Evolutionary conservation across 1,140 invertebrate genomes (phyloP), one percentile per base, ranked within the genome.

Genomic region (Calliphora vicina): DNA sequence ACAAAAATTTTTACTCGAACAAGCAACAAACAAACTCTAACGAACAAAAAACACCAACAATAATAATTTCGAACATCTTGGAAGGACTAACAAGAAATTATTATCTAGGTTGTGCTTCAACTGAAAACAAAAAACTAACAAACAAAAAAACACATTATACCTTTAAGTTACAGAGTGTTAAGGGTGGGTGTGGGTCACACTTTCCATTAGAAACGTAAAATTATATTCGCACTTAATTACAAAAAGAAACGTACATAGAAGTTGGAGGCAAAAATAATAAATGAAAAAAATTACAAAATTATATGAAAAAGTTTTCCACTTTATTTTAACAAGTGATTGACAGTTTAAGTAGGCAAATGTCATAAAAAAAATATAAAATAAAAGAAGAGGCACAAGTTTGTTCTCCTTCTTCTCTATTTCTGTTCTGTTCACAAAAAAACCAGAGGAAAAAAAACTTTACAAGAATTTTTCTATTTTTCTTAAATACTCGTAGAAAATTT

Each of bases 311-410:
- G 25, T 78, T 78, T 78, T 78, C 74, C 74, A 78, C 74, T 78
- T 78, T 78, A 78, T 78, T 78, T 78, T 78, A 78, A 78, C 74
- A 78, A 78, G 74, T 78, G 74, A 78, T 78, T 78, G 74, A 78
- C 74, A 78, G 74, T 78, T 78, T 78, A 78, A 78, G 74, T 78
- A 78, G 74, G 74, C 74, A 78, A 78, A 78, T 78, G 74, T 78
- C 74, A 78, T 78, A 78, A 78, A 42, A 74, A 42, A 78, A 78
- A 78, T 74, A 57, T 57, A 17, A 57, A 57, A 57, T 57, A 10
- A 57, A 57, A 57, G 50, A 67, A 23, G 10, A 67, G 61, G 61
- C 20, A 67, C 20, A 67, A 67, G 29, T 35, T 35, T 35, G 29
- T 35, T 2, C 29, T 35, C 29, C 61, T 67, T 67, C 23, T 67